A percentile compares a stretch with the other conserved stretches of the same genome.
Evolutionary conservation across 2,113 vertebrate genomes (phyloP).

Genomic region (Camelus bactrianus): DNA sequence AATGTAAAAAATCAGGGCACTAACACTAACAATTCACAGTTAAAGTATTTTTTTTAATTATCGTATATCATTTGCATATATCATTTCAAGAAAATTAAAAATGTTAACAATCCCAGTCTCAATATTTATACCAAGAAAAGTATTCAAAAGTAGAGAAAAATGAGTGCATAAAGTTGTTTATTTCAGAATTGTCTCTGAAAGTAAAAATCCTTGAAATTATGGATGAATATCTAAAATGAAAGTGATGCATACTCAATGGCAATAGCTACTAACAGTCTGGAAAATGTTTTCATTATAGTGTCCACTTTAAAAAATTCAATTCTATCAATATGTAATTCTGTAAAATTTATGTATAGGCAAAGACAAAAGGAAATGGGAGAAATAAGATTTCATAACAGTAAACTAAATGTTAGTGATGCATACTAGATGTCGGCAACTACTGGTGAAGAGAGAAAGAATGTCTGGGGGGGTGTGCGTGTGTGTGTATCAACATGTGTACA

Average conservation of each 20-base stretch:
- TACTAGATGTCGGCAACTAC: neutral
- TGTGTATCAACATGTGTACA: neutral
- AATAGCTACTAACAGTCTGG: neutral
- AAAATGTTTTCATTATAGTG: neutral
- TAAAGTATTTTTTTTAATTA: neutral
- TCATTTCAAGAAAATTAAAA: slow-evolving; percentile 4
- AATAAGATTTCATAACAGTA: neutral
- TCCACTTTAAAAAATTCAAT: slow-evolving; percentile 15
- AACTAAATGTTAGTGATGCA: neutral
- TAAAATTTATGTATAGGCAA: neutral
- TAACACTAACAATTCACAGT: neutral
- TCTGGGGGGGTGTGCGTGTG: neutral
- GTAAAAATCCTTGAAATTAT: neutral
- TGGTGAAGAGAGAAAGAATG: neutral
- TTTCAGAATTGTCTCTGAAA: neutral
- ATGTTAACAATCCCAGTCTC: neutral
- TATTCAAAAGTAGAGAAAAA: neutral
- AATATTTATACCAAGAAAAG: neutral
- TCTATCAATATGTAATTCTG: neutral
- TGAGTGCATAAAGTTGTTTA: neutral
- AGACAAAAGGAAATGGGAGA: neutral
- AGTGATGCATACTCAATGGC: neutral
- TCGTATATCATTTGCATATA: neutral
- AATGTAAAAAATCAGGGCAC: neutral
- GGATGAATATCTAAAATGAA: neutral